Conservation (phyloP, 2,113 vertebrate species). For the Epinephelus moara region DNA sequence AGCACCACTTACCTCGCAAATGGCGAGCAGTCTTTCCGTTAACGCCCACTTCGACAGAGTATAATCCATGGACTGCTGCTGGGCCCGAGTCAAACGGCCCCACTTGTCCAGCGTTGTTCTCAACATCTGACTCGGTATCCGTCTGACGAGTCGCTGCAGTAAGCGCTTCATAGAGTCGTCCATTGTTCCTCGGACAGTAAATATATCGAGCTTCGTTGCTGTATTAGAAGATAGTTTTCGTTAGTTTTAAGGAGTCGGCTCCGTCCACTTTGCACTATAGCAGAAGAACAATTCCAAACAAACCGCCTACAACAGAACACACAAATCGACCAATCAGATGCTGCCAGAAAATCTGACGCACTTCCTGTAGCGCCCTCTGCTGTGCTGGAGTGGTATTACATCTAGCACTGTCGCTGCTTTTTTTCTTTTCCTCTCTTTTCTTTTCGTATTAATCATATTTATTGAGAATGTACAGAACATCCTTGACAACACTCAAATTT, state of each 20-base stretch:
- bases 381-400: constrained; percentile 44
- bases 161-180: constrained; percentile 81
- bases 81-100: constrained; percentile 84
- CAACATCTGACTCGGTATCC: constrained; percentile 83
- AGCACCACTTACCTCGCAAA: constrained; percentile 86
- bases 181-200: constrained; percentile 72
- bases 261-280: fast-evolving
- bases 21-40: constrained; percentile 77
- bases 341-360: fast-evolving
- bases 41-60: constrained; percentile 82
- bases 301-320: constrained; percentile 43
- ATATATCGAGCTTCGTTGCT: fast-evolving
- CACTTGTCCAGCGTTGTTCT: constrained; percentile 83
- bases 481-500: no score
- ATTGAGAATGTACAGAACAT: no score
- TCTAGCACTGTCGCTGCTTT: neutral
- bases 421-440: no score
- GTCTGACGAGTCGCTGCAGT: constrained; percentile 85
- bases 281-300: constrained; percentile 53
- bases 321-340: constrained; percentile 75
- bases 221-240: neutral
- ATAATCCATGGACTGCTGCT: constrained; percentile 83
- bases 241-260: fast-evolving
- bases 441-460: no score
- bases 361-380: constrained; percentile 27